Evolutionary conservation across 2,888 invertebrate genomes (phyloP).

Genomic region (Latrodectus hesperus): DNA sequence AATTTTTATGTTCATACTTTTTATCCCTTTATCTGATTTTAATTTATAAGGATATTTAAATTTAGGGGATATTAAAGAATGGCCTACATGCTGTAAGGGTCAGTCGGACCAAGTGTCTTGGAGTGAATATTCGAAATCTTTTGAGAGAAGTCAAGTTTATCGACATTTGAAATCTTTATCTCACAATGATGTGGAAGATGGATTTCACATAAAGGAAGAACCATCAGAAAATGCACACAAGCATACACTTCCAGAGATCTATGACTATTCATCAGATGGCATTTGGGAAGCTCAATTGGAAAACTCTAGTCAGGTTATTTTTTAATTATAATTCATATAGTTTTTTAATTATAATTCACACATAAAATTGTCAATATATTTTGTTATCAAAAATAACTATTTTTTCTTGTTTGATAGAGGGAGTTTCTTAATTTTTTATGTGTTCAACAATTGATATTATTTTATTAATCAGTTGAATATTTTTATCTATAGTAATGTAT

Average conservation of each 20-base stretch:
- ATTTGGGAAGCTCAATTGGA: constrained; percentile 12
- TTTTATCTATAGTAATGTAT: no score
- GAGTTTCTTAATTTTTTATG: not conserved
- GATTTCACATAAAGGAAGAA: constrained; percentile 22
- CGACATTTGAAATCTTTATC: not conserved
- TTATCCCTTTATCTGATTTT: no score
- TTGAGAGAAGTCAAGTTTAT: not conserved
- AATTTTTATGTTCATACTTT: no score
- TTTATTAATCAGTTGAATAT: no score
- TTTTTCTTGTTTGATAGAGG: not conserved
- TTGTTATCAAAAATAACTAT: not conserved
- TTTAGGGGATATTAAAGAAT: no score
- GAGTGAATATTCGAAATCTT: not conserved
- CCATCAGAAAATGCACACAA: not conserved
- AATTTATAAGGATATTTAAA: no score
- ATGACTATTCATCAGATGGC: constrained; percentile 40
- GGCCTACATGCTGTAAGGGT: not conserved
- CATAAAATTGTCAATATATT: not conserved
- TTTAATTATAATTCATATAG: not conserved
- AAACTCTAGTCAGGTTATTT: constrained; percentile 30
- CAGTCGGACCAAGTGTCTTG: not conserved
- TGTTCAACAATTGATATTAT: no score
- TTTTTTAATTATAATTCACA: not conserved
- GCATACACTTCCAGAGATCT: constrained; percentile 19
- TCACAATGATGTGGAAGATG: not conserved